Percentiles rank a stretch among this genome's conserved stretches.
These are phyloP conservation scores for Plodia interpunctella DNA, from an alignment of 1,140 invertebrate species.

Conservation along the genomic window DNA sequence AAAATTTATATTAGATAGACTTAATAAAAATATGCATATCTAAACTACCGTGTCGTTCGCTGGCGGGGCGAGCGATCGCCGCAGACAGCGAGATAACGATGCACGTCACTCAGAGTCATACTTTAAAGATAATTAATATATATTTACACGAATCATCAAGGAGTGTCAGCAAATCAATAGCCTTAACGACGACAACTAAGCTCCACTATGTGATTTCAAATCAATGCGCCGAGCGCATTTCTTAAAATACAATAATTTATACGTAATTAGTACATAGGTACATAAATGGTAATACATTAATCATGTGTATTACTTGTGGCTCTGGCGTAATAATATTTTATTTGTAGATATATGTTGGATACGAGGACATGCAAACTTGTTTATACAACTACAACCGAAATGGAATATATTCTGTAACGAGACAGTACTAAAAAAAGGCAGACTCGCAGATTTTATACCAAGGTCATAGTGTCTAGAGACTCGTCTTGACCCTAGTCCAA, in stretches of 20 bases:
- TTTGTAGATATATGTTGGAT: slow-evolving; percentile 14
- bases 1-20: slow-evolving; percentile 75
- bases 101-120: slow-evolving; percentile 59
- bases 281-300: slow-evolving; percentile 51
- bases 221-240: slow-evolving; percentile 64
- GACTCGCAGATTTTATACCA: neutral
- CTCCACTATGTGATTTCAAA: slow-evolving; percentile 75
- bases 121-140: slow-evolving; percentile 72
- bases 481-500: neutral
- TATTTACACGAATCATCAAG: slow-evolving; percentile 75
- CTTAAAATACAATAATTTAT: slow-evolving; percentile 72
- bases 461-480: neutral
- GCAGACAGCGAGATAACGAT: slow-evolving; percentile 30
- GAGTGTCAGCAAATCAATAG: slow-evolving; percentile 71
- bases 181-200: slow-evolving; percentile 72
- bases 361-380: neutral
- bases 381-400: slow-evolving; percentile 4
- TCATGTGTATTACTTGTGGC: slow-evolving; percentile 42
- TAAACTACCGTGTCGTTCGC: slow-evolving; percentile 67
- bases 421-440: neutral
- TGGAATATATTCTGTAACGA: neutral
- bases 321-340: slow-evolving; percentile 23
- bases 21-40: slow-evolving; percentile 76
- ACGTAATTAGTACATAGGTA: slow-evolving; percentile 62
- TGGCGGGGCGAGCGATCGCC: slow-evolving; percentile 19